Percentiles rank a stretch among this genome's conserved stretches.
phyloP scores from a whole-genome alignment of 2,113 vertebrate species.

The Phocoena sinus region DNA sequence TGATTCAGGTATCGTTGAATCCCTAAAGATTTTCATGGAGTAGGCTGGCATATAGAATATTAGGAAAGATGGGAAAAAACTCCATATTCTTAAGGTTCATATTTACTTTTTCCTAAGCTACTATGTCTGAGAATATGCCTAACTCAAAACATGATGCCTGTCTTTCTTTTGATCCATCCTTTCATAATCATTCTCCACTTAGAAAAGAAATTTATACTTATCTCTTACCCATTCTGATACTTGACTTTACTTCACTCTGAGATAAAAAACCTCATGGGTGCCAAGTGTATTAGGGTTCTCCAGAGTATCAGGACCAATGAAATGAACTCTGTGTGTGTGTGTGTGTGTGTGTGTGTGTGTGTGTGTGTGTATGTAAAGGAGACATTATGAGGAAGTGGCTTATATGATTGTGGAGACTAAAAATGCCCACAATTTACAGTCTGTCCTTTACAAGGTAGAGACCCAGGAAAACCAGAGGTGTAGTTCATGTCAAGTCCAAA shows the following conservation, averaged over 20 bases:
- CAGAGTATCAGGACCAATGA: neutral
- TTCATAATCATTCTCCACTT: neutral
- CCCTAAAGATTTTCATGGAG: neutral
- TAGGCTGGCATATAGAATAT: neutral
- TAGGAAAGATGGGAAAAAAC: neutral
- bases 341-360: neutral
- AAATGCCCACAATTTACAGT: neutral
- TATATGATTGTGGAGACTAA: neutral
- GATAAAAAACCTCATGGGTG: neutral
- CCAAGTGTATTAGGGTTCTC: neutral
- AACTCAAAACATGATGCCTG: neutral
- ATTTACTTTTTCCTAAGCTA: neutral
- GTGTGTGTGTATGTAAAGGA: neutral
- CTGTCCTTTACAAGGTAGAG: neutral
- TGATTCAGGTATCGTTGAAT: neutral
- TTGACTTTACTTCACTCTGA: neutral
- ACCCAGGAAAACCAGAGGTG: neutral
- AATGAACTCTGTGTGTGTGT: neutral
- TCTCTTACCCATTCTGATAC: neutral
- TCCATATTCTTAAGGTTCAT: neutral
- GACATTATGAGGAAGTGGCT: neutral
- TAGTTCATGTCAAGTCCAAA: neutral
- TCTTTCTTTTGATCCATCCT: neutral
- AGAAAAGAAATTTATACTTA: neutral
- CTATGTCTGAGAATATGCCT: neutral